Evolutionary conservation across 2,797 vertebrate genomes (phyloP), one percentile per base, ranked within the genome.

Genomic region (Sciurus carolinensis): DNA sequence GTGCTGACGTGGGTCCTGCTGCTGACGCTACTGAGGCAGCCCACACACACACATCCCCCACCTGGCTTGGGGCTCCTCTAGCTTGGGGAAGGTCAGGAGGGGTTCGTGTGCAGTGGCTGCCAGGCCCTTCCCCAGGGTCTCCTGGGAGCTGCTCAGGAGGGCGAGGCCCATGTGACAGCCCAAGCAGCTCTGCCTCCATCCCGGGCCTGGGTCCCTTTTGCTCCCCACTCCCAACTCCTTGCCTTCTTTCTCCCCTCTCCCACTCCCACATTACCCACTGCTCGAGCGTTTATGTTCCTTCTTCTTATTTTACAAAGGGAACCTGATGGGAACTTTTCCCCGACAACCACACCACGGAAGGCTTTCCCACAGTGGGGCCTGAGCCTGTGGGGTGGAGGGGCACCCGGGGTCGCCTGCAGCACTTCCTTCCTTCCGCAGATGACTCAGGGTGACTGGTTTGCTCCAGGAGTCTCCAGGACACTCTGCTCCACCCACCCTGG

Each of bases 51-150:
- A 47, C 44, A 47, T 24, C 33, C 17, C 13, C 24, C 13, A 17
- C 3, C 18, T 5, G 42, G n/a, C 36, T 54, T 33, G 54, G 50
- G 90, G 79, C 87, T 95, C 72, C 84, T 95, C 81, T 76, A 84
- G 59, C 91, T 95, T 73, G 39, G 22, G 66, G 57, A 95, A 98
- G 88, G 94, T 96, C 95, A 91, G 80, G 80, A 87, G 44, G 67
- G 73, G 39, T 7, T 90, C 80, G 59, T 39, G 20, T 90, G 52
- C 64, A 75, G 42, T 75, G 84, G 39, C 14, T 36, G 8, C n/a
- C 15, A 59, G 44, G 24, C 36, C 77, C 77, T 80, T 72, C 44
- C 71, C 26, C 4, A 3, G 24, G 66, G 62, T 26, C 26, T 81
- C 20, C 26, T 22, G 3, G 10, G 20, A 10, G 20, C 57, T 50